Percentiles rank a stretch among this genome's conserved stretches.
Evolutionary conservation across 2,113 vertebrate genomes (phyloP).

Genomic region (Amia ocellicauda): DNA sequence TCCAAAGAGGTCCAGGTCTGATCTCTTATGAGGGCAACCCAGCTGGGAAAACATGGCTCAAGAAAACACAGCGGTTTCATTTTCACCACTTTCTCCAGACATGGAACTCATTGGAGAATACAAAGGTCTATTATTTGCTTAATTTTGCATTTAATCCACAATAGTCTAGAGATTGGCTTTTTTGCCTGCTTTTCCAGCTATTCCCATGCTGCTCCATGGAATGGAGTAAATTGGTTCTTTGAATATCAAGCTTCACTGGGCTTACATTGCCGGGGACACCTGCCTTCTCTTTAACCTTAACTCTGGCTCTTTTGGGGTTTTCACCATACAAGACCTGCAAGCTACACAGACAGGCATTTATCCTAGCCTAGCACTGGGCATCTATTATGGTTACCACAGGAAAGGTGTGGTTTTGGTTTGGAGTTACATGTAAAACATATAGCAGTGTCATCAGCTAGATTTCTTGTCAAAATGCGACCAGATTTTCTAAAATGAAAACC

Average conservation of each 20-base stretch:
- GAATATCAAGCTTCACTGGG: not conserved
- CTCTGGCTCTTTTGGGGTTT: no score
- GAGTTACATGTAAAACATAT: no score
- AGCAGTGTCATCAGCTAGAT: no score
- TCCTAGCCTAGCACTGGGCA: no score
- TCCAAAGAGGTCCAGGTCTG: constrained; percentile 58
- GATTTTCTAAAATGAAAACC: no score
- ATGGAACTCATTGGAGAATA: constrained; percentile 59
- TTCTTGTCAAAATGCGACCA: no score
- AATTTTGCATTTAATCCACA: constrained; percentile 56
- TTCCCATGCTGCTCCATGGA: not conserved
- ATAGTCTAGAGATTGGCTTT: constrained; percentile 20
- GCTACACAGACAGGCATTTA: no score
- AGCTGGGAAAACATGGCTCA: constrained; percentile 56
- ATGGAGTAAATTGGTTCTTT: not conserved
- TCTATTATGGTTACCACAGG: no score
- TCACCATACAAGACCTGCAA: no score
- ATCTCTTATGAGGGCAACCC: constrained; percentile 53
- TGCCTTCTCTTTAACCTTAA: not conserved
- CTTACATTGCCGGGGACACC: not conserved
- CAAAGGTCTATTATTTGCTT: constrained; percentile 67
- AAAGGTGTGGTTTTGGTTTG: no score
- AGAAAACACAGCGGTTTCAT: constrained; percentile 71
- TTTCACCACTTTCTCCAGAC: constrained; percentile 66
- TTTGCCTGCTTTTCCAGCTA: not conserved